Base-by-base conservation (phyloP, 2,888 invertebrate genomes). In the Phaedon cochleariae region DNA sequence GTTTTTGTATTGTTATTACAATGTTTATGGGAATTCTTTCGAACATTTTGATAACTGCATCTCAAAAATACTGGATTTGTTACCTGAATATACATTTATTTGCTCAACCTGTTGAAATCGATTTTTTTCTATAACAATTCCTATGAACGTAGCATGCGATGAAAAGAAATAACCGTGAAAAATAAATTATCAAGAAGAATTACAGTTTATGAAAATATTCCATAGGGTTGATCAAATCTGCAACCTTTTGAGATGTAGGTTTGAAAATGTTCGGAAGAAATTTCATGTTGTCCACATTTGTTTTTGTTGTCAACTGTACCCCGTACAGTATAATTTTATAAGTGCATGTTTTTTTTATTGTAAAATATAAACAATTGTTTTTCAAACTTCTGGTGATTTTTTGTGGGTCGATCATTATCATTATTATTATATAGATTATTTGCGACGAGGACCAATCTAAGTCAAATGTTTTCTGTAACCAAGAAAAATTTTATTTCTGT, bases 321-420 rank as follows among this genome's bases (percentile, higher is more conserved):
- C 41, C n/a, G 60, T 71, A 54, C 70, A 70, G 70, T 64, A 64
- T 70, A 70, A 69, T 55, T 66, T 65, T 48, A 63, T 64, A 59
- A 55, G 55, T 49, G 60, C 61, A 58, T 62, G 63, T 54, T 60
- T 31, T 26, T 37, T 55, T 61, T 59, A 66, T 62, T 62, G 54
- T 64, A 54, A 58, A 58, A 55, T 61, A 41, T 41, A 65, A 52
- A 41, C 45, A 48, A 48, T 64, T 54, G 51, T 60, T 59, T 29
- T 63, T 63, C 34, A 52, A 34, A 49, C 26, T 62, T 62, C 64
- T 22, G 45, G 31, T 53, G 58, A 55, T 60, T 62, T 49, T 31
- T 53, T 64, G 55, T 67, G 22, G 37, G 15, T 10, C 41, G 55
- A 29, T 55, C 41, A 29, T 48, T n/a, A n/a, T n/a, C n/a, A n/a